Base-by-base conservation (phyloP, 2,113 vertebrate species). In the Neolamprologus sp. region DNA sequence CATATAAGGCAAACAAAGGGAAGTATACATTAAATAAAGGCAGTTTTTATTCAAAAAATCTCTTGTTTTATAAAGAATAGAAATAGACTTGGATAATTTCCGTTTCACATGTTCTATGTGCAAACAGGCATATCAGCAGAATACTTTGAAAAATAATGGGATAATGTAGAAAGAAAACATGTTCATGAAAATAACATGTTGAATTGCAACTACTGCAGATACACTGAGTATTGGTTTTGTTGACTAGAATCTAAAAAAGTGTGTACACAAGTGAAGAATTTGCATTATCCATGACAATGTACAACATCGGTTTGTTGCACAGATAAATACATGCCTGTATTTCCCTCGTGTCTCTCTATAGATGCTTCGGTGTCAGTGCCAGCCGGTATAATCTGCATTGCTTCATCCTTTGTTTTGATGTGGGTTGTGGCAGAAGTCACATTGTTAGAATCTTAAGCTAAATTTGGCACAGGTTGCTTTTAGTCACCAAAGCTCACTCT, bases 381-480 rank as follows among this genome's bases (percentile, higher is more conserved):
- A 63, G 1, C 16, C 0, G 5, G 16, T 75, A 17, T 17, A 75
- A 11, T 28, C 23, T 28, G 1, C 71, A 75, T 12, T 1, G 23
- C 1, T 28, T 49, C 42, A 75, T 30, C 16, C 42, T 75, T 28
- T 49, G 13, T 75, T 30, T 28, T 75, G 16, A 75, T 30, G 42
- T 19, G 9, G 40, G 68, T 73, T 8, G 1, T 30, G 23, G 16
- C 42, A 75, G 9, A 49, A 49, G 42, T 75, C 23, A 49, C 23
- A 49, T 49, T 49, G 71, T 49, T 75, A 75, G 42, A 75, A 75
- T 19, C 16, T 30, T 49, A 49, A 30, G 71, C 71, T 75, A 75
- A 49, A 19, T 75, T 49, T 49, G 1, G 4, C 26, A 0, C 0
- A 75, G 71, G 23, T 49, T 75, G 23, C 0, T 75, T 75, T 47